A percentile compares a stretch with the other conserved stretches of the same genome.
Conservation (phyloP, 2,888 invertebrate genomes). For the Trachelus iudaicus region DNA sequence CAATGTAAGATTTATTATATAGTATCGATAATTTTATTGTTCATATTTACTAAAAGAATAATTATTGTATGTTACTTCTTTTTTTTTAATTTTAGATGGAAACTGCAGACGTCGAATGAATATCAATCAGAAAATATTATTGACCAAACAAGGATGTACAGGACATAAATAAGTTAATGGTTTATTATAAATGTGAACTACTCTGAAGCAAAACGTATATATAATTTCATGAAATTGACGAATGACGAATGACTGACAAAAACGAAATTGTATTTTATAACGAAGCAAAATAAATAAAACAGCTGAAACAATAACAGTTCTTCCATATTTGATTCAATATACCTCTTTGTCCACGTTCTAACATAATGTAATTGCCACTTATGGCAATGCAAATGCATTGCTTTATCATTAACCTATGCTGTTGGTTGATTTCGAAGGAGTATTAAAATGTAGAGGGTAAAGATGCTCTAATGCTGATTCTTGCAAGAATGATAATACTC, state of each 20-base stretch:
- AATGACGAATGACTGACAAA: not conserved
- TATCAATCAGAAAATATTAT: not conserved
- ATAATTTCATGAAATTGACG: not conserved
- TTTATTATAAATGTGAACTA: not conserved
- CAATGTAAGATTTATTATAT: constrained; percentile 16
- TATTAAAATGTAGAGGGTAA: constrained; percentile 37
- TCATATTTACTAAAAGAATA: not conserved
- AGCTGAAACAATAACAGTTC: not conserved
- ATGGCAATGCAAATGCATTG: not conserved
- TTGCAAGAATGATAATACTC: constrained; percentile 52
- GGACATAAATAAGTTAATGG: not conserved
- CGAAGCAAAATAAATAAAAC: not conserved
- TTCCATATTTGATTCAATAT: not conserved
- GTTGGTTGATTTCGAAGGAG: constrained; percentile 17
- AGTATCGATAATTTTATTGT: not conserved
- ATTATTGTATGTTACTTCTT: not conserved
- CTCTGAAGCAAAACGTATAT: not conserved
- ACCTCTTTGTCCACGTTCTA: not conserved
- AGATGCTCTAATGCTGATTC: constrained; percentile 50
- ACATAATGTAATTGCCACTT: not conserved
- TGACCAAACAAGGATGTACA: not conserved
- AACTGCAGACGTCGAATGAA: constrained; percentile 20
- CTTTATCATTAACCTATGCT: constrained; percentile 7
- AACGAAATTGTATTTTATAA: constrained; percentile 11
- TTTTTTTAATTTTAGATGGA: constrained; percentile 32